Evolutionary conservation across 1,140 invertebrate genomes (phyloP).

Genomic region (Idris sp.): DNA sequence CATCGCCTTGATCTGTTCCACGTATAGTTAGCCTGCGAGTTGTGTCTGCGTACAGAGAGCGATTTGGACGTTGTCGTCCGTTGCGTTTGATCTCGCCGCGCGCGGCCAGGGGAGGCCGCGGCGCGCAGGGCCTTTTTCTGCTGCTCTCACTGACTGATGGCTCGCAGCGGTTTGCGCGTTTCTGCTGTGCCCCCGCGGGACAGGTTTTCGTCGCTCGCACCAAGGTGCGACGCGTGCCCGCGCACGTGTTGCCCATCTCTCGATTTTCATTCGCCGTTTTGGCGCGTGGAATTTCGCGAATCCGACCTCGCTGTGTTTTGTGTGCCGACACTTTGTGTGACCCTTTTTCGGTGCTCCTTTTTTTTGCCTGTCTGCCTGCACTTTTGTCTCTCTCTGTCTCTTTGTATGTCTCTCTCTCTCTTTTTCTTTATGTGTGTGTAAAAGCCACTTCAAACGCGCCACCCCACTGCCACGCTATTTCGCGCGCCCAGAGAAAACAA

Average conservation of each 20-base stretch:
- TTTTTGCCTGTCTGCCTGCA: too few relatives aligned
- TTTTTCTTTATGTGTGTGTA: too few relatives aligned
- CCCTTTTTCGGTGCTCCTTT: too few relatives aligned
- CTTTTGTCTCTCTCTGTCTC: too few relatives aligned
- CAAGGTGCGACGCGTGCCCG: slow-evolving; percentile 69
- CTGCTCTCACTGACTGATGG: slow-evolving; percentile 69
- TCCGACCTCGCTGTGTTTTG: slow-evolving; percentile 13
- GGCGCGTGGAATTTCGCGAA: slow-evolving; percentile 23
- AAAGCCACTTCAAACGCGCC: too few relatives aligned
- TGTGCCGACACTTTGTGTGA: slow-evolving; percentile 11
- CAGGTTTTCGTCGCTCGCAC: slow-evolving; percentile 62
- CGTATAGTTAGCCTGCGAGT: slow-evolving; percentile 52
- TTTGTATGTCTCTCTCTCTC: too few relatives aligned
- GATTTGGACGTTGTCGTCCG: slow-evolving; percentile 60
- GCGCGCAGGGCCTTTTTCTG: slow-evolving; percentile 73
- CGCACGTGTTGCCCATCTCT: slow-evolving; percentile 66
- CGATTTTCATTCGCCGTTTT: slow-evolving; percentile 26
- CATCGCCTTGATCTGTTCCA: slow-evolving; percentile 59
- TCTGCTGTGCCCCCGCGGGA: slow-evolving; percentile 27
- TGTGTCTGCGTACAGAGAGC: slow-evolving; percentile 62
- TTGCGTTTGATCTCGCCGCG: slow-evolving; percentile 73
- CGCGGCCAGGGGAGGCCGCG: too few relatives aligned
- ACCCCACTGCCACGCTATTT: too few relatives aligned
- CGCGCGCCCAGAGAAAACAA: too few relatives aligned
- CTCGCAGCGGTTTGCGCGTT: slow-evolving; percentile 60